Conservation (phyloP, 1,140 invertebrate species). For the Drosophila guanche region DNA sequence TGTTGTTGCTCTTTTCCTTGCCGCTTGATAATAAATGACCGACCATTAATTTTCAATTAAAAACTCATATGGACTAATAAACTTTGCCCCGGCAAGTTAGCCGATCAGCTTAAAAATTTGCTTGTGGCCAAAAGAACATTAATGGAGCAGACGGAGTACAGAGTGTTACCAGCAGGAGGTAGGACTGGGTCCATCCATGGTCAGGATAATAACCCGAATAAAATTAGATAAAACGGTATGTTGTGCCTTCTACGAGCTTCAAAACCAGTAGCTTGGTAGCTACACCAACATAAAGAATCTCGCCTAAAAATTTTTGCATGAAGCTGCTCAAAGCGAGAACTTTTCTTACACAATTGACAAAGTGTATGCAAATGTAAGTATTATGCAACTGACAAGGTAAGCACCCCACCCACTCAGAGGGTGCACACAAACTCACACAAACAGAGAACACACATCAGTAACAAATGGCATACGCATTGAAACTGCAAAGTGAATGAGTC, state of each 20-base stretch:
- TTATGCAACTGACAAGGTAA: conserved; percentile 51
- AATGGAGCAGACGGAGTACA: conserved; percentile 52
- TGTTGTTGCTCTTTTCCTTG: conserved; percentile 58
- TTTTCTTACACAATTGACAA: conserved; percentile 80
- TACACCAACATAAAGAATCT: conserved; percentile 54
- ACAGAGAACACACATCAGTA: conserved; percentile 64
- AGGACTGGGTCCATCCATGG: conserved; percentile 25
- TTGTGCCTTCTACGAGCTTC: conserved; percentile 63
- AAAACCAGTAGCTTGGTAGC: conserved; percentile 66
- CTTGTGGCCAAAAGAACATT: conserved; percentile 63
- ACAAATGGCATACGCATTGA: conserved; percentile 49
- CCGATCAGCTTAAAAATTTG: conserved; percentile 51
- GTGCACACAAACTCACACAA: conserved; percentile 19
- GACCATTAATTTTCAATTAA: conserved; percentile 83
- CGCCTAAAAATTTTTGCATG: conserved; percentile 38
- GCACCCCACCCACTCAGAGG: conserved; percentile 1
- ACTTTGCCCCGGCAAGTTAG: conserved; percentile 54
- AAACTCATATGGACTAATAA: conserved; percentile 83
- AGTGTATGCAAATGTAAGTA: conserved; percentile 57
- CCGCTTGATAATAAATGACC: conserved; percentile 83
- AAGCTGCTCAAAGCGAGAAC: conserved; percentile 44
- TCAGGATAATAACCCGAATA: conserved; percentile 77
- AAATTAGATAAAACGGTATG: conserved; percentile 81
- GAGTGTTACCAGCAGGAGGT: conserved; percentile 42
- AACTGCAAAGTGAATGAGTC: conserved; percentile 34